Percentiles rank a stretch among this genome's conserved stretches.
Evolutionary conservation across 2,797 vertebrate genomes (phyloP).

Genomic region (Alcedo quadribrachys): DNA sequence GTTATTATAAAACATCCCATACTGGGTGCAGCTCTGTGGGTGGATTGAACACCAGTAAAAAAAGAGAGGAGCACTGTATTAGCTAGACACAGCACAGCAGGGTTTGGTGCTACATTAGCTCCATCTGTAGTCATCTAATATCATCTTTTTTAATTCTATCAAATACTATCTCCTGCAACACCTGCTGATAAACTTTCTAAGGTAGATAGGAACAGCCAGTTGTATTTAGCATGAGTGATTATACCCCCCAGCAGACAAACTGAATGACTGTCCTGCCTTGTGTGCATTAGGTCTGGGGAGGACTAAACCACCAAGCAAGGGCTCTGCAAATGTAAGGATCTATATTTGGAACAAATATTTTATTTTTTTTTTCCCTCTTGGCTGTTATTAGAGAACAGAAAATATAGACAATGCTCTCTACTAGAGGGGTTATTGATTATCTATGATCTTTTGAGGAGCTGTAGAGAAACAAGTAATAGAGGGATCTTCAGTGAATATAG

Average conservation of each 20-base stretch:
- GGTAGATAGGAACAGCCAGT: neutral
- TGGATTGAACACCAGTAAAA: conserved; percentile 17
- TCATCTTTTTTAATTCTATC: neutral
- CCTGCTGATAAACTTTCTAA: neutral
- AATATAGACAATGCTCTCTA: neutral
- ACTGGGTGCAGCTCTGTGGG: conserved; percentile 22
- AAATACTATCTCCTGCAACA: neutral
- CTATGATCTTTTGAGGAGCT: neutral
- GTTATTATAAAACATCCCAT: conserved; percentile 24
- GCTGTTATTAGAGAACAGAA: neutral
- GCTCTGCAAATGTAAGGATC: neutral
- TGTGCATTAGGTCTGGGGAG: neutral
- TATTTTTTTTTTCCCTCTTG: neutral
- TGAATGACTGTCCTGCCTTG: neutral
- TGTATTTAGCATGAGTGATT: neutral
- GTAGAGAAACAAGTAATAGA: neutral
- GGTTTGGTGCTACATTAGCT: conserved; percentile 14
- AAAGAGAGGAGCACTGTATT: neutral
- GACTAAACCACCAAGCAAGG: neutral
- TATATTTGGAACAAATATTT: neutral
- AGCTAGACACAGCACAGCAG: neutral
- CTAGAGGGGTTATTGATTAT: neutral
- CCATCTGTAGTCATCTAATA: conserved; percentile 10
- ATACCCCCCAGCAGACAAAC: neutral
- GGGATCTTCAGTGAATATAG: neutral